A percentile compares a stretch with the other conserved stretches of the same genome.
Evolutionary conservation across 2,888 invertebrate species (phyloP).

Genomic region (Sphaerophoria taeniata): DNA sequence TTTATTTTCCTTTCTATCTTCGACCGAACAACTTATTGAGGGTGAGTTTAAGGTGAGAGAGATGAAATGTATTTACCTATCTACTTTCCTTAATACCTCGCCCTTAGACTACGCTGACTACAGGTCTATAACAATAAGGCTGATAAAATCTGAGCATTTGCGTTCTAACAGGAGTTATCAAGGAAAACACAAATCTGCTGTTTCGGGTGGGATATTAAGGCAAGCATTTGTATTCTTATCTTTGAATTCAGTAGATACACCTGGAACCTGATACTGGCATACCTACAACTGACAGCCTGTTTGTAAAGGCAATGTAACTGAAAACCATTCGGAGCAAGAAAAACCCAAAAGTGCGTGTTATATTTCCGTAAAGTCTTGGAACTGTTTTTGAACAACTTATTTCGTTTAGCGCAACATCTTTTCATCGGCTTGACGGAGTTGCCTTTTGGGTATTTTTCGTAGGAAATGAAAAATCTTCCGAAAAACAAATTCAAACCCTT

Average conservation of each 20-base stretch:
- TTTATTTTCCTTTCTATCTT: slow-evolving; percentile 8
- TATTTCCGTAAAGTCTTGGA: slow-evolving; percentile 57
- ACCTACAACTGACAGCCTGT: slow-evolving; percentile 9
- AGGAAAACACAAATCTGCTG: slow-evolving; percentile 60
- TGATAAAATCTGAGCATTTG: slow-evolving; percentile 57
- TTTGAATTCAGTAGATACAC: slow-evolving; percentile 18
- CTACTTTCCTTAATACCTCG: slow-evolving; percentile 6
- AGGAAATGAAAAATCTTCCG: neutral
- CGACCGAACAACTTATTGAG: slow-evolving; percentile 7
- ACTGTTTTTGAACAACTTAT: slow-evolving; percentile 58
- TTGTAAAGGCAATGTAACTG: slow-evolving; percentile 10
- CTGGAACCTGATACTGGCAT: neutral
- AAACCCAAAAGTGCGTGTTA: slow-evolving; percentile 47
- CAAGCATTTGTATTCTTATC: slow-evolving; percentile 20
- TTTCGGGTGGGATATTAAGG: slow-evolving; percentile 41
- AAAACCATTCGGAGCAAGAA: neutral
- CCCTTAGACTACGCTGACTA: neutral
- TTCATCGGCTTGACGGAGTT: slow-evolving; percentile 33
- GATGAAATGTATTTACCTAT: slow-evolving; percentile 36
- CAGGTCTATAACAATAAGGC: neutral
- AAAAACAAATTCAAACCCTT: too few relatives aligned
- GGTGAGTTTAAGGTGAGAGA: slow-evolving; percentile 4
- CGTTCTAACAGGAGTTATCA: slow-evolving; percentile 33
- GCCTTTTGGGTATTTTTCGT: neutral
- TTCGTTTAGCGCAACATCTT: slow-evolving; percentile 45